Evolutionary conservation across 2,888 invertebrate species (phyloP), one percentile per base, ranked within the genome.

Genomic region (Aporophyla lueneburgensis): DNA sequence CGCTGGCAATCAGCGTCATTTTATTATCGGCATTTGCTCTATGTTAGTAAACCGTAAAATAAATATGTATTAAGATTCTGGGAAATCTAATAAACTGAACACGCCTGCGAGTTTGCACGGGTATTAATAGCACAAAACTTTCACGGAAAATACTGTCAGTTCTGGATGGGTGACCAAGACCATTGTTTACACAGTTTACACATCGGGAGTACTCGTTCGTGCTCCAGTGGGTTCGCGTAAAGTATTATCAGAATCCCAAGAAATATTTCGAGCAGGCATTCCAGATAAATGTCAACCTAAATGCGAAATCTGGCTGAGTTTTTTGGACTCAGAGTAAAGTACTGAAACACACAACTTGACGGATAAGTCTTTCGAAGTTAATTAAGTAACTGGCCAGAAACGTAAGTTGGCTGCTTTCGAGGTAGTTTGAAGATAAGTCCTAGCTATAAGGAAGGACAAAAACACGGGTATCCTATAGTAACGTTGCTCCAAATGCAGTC

Each of bases 21-120:
- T 84, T 76, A 66, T 63, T 63, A 80, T 76, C 59, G 65, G 43
- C n/a, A 58, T 76, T 71, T 16, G 2, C 58, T 65, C 33, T 33
- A 63, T 66, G 70, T 58, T 61, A 65, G 73, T 58, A 66, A 69
- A 76, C 12, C 51, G 43, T 43, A 59, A 54, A 74, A 76, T 76
- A 80, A 80, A 76, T 84, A 76, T 66, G 12, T 33, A 53, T 65
- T 46, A 59, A 53, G 27, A 21, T 84, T 84, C 82, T 59, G n/a
- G 33, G 81, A 82, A 85, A 70, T 72, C 75, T 14, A 76, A 69
- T 80, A 74, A 84, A 71, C 61, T 51, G 51, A 46, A 43, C 24
- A 56, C 46, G 59, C 33, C n/a, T 65, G 68, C 10, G 49, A 62
- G 78, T 81, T 78, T 71, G 46, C 33, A 56, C 16, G 54, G 59